Percentiles rank a stretch among this genome's conserved stretches.
These are phyloP conservation scores for Amorpha juglandis DNA, from an alignment of 2,888 invertebrate species.

Conservation along the genomic window DNA sequence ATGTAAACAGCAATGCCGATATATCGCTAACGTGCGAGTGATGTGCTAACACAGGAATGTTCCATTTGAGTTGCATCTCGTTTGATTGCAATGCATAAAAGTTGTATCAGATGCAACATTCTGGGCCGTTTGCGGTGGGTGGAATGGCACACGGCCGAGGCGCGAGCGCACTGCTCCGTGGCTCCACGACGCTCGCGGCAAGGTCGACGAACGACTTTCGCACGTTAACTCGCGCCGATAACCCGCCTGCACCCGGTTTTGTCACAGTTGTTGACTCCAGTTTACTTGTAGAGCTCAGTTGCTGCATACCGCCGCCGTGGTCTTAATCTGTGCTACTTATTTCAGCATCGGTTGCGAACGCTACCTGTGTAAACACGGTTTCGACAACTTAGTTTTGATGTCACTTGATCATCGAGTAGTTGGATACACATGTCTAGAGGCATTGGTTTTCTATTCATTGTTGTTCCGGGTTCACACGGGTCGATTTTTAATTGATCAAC, in stretches of 20 bases:
- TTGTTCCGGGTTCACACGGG: background rate
- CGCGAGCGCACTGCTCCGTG: slow-evolving; percentile 50
- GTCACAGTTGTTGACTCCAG: slow-evolving; percentile 49
- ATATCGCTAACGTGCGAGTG: background rate
- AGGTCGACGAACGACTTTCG: slow-evolving; percentile 84
- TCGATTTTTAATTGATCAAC: no score
- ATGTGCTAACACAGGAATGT: background rate
- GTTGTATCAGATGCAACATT: background rate
- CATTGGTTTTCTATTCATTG: slow-evolving; percentile 33
- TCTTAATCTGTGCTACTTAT: slow-evolving; percentile 5
- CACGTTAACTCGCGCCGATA: slow-evolving; percentile 60
- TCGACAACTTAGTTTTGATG: background rate
- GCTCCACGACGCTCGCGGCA: slow-evolving; percentile 60
- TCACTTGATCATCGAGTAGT: background rate
- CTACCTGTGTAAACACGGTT: background rate
- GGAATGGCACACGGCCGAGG: slow-evolving; percentile 73
- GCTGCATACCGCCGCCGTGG: slow-evolving; percentile 28
- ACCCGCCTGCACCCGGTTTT: slow-evolving; percentile 51
- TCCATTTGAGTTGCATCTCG: background rate
- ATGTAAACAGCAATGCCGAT: background rate
- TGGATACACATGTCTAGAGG: slow-evolving; percentile 25
- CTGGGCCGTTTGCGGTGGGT: slow-evolving; percentile 64
- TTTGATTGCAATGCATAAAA: background rate
- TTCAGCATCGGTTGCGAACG: slow-evolving; percentile 22
- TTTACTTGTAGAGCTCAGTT: slow-evolving; percentile 40